Conservation (phyloP, 2,797 vertebrate genomes). For the Lepilemur septentrionalis region DNA sequence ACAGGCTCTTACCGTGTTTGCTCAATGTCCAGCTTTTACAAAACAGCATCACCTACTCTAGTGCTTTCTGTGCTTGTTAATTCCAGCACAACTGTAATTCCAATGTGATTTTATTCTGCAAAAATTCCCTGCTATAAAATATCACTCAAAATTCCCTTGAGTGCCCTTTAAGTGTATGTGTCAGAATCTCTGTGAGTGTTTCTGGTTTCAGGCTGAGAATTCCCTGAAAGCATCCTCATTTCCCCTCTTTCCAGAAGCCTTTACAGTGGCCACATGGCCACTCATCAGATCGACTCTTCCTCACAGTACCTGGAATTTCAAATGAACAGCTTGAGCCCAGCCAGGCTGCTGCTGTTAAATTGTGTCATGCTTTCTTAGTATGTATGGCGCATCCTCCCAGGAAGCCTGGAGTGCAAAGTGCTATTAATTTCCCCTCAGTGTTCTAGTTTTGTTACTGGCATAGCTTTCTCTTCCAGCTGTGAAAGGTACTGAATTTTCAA, state of each 20-base stretch:
- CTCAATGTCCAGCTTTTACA: background rate
- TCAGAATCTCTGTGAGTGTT: background rate
- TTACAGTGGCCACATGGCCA: background rate
- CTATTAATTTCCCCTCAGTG: constrained; percentile 14
- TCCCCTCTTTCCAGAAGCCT: background rate
- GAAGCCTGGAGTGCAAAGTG: constrained; percentile 31
- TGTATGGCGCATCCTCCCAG: background rate
- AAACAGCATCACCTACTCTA: background rate
- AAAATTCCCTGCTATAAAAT: background rate
- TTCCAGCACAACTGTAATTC: background rate
- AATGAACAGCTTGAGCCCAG: background rate
- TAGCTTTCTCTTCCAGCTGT: background rate
- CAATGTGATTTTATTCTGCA: background rate
- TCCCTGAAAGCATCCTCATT: background rate
- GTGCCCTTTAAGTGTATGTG: background rate
- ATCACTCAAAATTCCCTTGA: background rate
- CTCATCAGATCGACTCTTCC: background rate
- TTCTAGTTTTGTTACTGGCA: background rate
- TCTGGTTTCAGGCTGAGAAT: background rate
- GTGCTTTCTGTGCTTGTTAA: background rate
- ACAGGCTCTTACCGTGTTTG: background rate
- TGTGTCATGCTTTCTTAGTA: background rate
- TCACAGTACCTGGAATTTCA: background rate
- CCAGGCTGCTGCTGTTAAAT: background rate
- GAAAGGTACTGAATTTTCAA: constrained; percentile 11